Evolutionary conservation across 1,140 invertebrate genomes (phyloP).

Genomic region (Zaprionus kolodkinae): DNA sequence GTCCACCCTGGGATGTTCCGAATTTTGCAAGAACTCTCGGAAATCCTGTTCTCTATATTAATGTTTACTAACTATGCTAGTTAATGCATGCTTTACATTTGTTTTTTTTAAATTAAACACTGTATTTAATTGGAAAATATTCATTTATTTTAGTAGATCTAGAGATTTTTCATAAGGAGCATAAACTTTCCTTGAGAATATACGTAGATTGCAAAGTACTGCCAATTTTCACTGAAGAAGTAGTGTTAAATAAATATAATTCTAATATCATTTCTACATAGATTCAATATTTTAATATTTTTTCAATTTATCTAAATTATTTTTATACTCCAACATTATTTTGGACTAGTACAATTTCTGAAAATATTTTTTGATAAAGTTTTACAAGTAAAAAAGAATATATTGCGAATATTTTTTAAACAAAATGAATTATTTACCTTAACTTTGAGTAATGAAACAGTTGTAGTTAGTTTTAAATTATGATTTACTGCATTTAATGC

Average conservation of each 20-base stretch:
- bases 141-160: background rate
- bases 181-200: too few species aligned
- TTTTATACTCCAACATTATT: background rate
- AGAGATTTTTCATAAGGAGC: too few species aligned
- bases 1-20: background rate
- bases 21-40: conserved; percentile 1
- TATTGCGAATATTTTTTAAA: background rate
- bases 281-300: background rate
- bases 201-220: too few species aligned
- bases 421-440: background rate
- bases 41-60: background rate
- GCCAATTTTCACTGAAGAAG: background rate
- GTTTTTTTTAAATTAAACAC: background rate
- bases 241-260: background rate
- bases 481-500: background rate
- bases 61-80: background rate
- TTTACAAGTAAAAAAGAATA: background rate
- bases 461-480: background rate
- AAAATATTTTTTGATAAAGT: background rate
- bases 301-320: background rate
- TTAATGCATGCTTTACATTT: background rate
- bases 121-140: background rate
- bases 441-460: background rate
- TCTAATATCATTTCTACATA: background rate
- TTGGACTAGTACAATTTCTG: background rate